These are phyloP conservation scores for Tupiocoris notatus DNA, from an alignment of 2,888 invertebrate species.

Conservation along the genomic window DNA sequence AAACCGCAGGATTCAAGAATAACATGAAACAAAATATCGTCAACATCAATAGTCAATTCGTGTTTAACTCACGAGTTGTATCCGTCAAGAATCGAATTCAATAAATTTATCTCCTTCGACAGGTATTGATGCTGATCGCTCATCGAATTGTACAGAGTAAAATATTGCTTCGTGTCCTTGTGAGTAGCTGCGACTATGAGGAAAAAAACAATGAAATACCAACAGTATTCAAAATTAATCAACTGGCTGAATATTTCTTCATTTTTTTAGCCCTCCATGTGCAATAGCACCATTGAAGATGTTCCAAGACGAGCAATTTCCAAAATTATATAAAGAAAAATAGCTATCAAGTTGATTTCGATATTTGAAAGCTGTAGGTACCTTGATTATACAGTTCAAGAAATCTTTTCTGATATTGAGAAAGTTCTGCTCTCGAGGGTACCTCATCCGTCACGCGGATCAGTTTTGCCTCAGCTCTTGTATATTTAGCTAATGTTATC, in stretches of 20 bases:
- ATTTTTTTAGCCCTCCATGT: too few relatives aligned
- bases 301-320: not conserved
- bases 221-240: too few relatives aligned
- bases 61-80: slow-evolving; percentile 69
- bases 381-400: slow-evolving; percentile 94
- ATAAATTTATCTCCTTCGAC: slow-evolving; percentile 81
- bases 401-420: slow-evolving; percentile 94
- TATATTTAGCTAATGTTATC: slow-evolving; percentile 73
- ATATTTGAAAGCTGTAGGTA: too few relatives aligned
- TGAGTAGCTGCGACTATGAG: slow-evolving; percentile 86
- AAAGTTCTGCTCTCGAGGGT: slow-evolving; percentile 86
- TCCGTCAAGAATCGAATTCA: slow-evolving; percentile 86
- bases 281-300: not conserved
- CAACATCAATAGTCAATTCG: not conserved
- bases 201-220: too few relatives aligned
- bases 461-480: slow-evolving; percentile 74
- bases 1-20: not conserved
- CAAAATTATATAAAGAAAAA: too few relatives aligned
- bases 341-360: too few relatives aligned
- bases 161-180: slow-evolving; percentile 96
- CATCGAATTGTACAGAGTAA: slow-evolving; percentile 90
- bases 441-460: slow-evolving; percentile 87
- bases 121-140: slow-evolving; percentile 92
- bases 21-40: too few relatives aligned
- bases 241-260: too few relatives aligned